phyloP scores from a whole-genome alignment of 1,140 invertebrate genomes.

The Drosophila setifemur region DNA sequence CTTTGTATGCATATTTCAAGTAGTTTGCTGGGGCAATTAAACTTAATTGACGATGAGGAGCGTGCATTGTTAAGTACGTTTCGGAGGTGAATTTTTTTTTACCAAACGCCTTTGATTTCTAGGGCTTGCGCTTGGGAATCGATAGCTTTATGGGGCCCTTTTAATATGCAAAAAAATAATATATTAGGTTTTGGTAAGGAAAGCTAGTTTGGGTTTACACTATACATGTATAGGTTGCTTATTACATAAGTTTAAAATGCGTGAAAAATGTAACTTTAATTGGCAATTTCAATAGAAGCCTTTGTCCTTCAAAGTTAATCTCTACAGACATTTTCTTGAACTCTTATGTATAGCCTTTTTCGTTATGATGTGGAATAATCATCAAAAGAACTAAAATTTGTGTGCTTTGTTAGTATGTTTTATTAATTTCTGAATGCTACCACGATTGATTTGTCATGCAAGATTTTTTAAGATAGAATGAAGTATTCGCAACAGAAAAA shows the following conservation, averaged over 20 bases:
- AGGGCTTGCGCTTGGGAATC: slow-evolving; percentile 8
- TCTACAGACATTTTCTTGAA: too few species aligned
- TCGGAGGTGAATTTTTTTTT: background rate
- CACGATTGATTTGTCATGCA: background rate
- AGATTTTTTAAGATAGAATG: background rate
- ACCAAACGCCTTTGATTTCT: slow-evolving; percentile 48
- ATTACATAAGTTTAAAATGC: too few species aligned
- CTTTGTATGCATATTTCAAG: slow-evolving; percentile 75
- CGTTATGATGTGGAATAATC: too few species aligned
- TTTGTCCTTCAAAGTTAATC: too few species aligned
- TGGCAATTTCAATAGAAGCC: too few species aligned
- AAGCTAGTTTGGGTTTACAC: too few species aligned
- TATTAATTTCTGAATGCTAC: slow-evolving; percentile 16
- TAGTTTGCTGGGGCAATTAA: slow-evolving; percentile 72
- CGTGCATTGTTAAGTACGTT: slow-evolving; percentile 43
- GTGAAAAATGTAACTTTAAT: too few species aligned
- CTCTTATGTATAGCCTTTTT: too few species aligned
- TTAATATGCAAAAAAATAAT: slow-evolving; percentile 19
- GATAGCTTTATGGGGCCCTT: slow-evolving; percentile 36
- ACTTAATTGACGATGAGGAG: slow-evolving; percentile 74
- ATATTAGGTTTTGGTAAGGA: background rate
- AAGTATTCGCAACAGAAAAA: background rate
- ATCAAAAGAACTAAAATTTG: too few species aligned
- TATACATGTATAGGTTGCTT: too few species aligned
- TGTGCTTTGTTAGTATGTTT: slow-evolving; percentile 14